A percentile compares a stretch with the other conserved stretches of the same genome.
Conservation (phyloP, 2,113 vertebrate species). For the Marcusenius ussheri region DNA sequence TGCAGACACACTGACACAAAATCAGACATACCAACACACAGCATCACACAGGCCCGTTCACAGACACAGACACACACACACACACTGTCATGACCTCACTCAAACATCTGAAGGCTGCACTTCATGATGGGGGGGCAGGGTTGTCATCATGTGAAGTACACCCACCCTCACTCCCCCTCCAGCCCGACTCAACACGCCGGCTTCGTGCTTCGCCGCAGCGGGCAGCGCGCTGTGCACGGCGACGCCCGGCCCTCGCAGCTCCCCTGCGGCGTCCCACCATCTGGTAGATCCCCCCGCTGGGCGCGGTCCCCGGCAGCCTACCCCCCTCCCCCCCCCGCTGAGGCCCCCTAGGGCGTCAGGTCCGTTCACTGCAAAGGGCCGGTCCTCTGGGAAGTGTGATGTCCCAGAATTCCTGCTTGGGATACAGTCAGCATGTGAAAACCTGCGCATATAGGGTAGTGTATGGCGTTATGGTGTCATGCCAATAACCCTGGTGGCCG, state of each 20-base stretch:
- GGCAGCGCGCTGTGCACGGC: not conserved
- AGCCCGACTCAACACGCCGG: not conserved
- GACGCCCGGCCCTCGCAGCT: not conserved
- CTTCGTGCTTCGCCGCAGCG: not conserved
- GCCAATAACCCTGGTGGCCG: not conserved
- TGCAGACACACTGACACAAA: not conserved
- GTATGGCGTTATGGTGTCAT: not conserved
- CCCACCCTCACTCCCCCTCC: not conserved
- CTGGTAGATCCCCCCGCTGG: not conserved
- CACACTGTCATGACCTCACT: not conserved
- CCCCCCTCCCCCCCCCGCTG: not conserved
- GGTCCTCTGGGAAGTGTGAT: not conserved
- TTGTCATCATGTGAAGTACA: not conserved
- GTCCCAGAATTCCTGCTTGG: not conserved
- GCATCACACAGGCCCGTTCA: not conserved
- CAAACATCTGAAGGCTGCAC: not conserved
- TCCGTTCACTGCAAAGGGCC: not conserved
- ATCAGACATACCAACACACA: not conserved
- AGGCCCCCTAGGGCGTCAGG: not conserved
- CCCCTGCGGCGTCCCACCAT: not conserved
- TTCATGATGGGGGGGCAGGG: not conserved
- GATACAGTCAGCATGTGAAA: not conserved
- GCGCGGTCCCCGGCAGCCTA: not conserved
- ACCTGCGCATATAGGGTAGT: not conserved
- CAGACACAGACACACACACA: slow-evolving; percentile 5